phyloP scores from a whole-genome alignment of 2,888 invertebrate genomes.

The Lasioglossum pauxillum region DNA sequence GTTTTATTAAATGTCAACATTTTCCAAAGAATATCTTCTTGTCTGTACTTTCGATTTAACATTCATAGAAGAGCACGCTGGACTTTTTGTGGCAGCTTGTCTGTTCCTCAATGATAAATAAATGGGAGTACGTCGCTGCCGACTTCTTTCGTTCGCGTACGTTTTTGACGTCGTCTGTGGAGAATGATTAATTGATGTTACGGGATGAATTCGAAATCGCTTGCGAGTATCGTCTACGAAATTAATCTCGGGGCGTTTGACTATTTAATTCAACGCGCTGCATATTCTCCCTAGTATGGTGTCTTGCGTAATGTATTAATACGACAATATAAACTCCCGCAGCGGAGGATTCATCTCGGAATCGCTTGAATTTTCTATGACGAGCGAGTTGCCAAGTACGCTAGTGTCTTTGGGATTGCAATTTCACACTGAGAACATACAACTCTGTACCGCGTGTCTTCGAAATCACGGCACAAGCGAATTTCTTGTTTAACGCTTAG shows the following conservation, averaged over 20 bases:
- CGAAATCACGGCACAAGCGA: neutral
- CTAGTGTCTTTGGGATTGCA: neutral
- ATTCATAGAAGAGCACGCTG: neutral
- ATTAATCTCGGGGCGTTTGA: slow-evolving; percentile 48
- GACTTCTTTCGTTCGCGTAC: slow-evolving; percentile 24
- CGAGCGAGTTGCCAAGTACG: neutral
- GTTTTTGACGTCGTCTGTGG: slow-evolving; percentile 21
- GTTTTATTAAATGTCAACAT: neutral
- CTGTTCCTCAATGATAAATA: slow-evolving; percentile 12
- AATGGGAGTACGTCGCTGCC: slow-evolving; percentile 17
- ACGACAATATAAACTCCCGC: neutral
- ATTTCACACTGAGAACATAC: neutral
- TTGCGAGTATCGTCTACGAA: slow-evolving; percentile 30
- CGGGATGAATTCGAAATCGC: slow-evolving; percentile 36
- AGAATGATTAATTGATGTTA: slow-evolving; percentile 34
- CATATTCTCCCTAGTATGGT: slow-evolving; percentile 27
- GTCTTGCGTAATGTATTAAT: neutral
- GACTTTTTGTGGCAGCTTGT: neutral
- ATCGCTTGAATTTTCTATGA: slow-evolving; percentile 8
- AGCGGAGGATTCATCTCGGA: neutral
- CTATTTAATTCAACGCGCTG: slow-evolving; percentile 40
- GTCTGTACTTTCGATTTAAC: neutral
- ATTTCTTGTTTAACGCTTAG: neutral
- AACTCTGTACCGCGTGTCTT: neutral
- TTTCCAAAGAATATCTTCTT: neutral